Evolutionary conservation across 2,888 invertebrate species (phyloP).

Genomic region (Volucella zonaria): DNA sequence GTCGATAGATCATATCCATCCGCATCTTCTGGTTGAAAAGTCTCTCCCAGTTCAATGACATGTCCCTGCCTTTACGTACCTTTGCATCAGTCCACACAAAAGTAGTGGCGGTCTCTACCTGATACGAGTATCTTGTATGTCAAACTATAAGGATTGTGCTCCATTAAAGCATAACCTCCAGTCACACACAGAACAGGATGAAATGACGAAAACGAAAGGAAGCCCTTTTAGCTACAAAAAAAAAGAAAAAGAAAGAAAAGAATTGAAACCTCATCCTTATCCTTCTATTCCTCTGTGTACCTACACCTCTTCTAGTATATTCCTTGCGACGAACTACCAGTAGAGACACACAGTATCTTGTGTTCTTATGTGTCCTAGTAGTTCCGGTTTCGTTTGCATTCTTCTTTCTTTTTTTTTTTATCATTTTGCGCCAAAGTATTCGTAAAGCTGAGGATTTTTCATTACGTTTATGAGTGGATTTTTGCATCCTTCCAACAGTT

Average conservation of each 20-base stretch:
- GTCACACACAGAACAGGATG: conserved; percentile 17
- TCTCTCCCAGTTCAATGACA: conserved; percentile 52
- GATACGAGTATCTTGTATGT: conserved; percentile 14
- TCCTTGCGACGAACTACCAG: not conserved
- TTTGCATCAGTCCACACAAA: conserved; percentile 1
- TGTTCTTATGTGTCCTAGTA: conserved; percentile 30
- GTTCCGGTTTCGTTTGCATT: conserved; percentile 16
- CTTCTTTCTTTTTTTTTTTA: conserved; percentile 21
- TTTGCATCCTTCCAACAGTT: conserved; percentile 25
- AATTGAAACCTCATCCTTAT: conserved; percentile 47
- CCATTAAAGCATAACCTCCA: conserved; percentile 51
- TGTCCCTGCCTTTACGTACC: conserved; percentile 25
- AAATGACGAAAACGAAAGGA: conserved; percentile 44
- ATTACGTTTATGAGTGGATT: conserved; percentile 14
- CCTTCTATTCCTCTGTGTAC: conserved; percentile 35
- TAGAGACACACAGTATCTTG: conserved; percentile 21
- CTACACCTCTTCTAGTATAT: conserved; percentile 48
- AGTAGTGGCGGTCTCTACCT: no score
- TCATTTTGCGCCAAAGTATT: conserved; percentile 9
- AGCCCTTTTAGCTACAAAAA: conserved; percentile 16
- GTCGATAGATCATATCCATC: conserved; percentile 32
- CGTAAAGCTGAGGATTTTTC: conserved; percentile 32
- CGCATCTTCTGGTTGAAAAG: conserved; percentile 36
- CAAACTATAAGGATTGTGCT: conserved; percentile 37
- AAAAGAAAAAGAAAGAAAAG: conserved; percentile 6